Evolutionary conservation across 2,888 invertebrate genomes (phyloP).

Genomic region (Aspidiotus destructor): DNA sequence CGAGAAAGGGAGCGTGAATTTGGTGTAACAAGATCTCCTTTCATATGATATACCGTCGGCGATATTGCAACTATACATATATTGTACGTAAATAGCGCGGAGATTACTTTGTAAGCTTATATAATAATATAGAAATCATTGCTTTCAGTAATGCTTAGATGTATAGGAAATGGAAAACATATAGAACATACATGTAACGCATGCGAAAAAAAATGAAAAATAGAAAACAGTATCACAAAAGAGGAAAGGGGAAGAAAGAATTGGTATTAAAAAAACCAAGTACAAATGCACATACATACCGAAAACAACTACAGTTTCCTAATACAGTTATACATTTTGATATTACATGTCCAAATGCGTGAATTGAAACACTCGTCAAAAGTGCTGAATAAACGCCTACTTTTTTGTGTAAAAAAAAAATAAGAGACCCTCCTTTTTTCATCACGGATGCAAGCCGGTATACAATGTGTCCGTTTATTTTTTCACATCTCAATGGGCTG

Average conservation of each 20-base stretch:
- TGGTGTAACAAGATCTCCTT: conserved; percentile 27
- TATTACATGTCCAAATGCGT: conserved; percentile 31
- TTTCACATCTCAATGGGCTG: conserved; percentile 17
- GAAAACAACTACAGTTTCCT: conserved; percentile 19
- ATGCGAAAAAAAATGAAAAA: neutral
- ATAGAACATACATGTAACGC: neutral
- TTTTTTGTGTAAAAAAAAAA: conserved; percentile 27
- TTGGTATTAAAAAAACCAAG: conserved; percentile 11
- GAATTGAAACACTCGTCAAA: conserved; percentile 33
- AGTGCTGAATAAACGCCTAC: conserved; percentile 24
- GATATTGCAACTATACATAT: conserved; percentile 17
- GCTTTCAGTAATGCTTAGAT: neutral
- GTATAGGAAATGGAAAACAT: no score
- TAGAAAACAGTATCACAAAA: conserved; percentile 1
- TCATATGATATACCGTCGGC: conserved; percentile 11
- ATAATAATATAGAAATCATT: conserved; percentile 23
- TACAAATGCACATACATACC: conserved; percentile 1
- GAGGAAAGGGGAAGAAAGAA: conserved; percentile 15
- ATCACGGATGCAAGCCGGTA: conserved; percentile 26
- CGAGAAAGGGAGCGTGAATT: conserved; percentile 13
- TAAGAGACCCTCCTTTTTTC: conserved; percentile 30
- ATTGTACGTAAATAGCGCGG: no score
- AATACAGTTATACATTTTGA: conserved; percentile 31
- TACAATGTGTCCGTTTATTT: conserved; percentile 31
- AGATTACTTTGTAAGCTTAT: neutral